Conservation (phyloP, 2,797 vertebrate genomes). For the Mergus octosetaceus region DNA sequence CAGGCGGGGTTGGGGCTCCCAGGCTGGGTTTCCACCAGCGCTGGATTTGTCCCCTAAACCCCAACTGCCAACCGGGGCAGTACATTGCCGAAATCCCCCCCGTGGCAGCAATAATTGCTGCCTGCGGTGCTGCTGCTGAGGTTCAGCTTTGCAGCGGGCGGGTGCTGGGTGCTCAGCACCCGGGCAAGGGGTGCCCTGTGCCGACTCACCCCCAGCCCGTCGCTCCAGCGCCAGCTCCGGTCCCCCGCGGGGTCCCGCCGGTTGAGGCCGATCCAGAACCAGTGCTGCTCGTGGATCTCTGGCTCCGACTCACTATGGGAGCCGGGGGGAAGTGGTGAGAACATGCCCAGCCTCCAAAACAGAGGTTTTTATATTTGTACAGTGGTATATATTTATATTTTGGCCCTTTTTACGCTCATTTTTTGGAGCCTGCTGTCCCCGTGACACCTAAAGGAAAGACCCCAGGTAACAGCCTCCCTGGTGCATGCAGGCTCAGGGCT, state of each 20-base stretch:
- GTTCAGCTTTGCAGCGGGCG: background rate
- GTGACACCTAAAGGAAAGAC: background rate
- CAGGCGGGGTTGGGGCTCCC: background rate
- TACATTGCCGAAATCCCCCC: accelerated
- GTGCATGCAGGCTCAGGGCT: accelerated
- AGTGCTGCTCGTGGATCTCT: constrained; percentile 92
- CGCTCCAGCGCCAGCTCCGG: constrained; percentile 94
- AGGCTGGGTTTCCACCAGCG: background rate
- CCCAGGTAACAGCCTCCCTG: background rate
- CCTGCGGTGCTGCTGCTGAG: background rate
- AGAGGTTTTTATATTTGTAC: background rate
- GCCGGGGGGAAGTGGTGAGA: background rate
- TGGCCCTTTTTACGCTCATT: background rate
- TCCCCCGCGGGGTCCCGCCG: constrained; percentile 86
- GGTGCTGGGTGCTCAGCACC: background rate
- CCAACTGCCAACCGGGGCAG: accelerated
- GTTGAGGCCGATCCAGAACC: constrained; percentile 97
- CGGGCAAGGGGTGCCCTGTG: background rate
- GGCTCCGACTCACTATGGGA: constrained; percentile 79
- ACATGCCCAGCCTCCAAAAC: background rate
- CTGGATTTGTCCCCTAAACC: accelerated
- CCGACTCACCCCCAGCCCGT: constrained; percentile 88
- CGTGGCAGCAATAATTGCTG: background rate
- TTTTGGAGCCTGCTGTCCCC: background rate
- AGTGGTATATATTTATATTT: background rate